Percentiles rank a stretch among this genome's conserved stretches.
These are phyloP conservation scores for Sitta carolinensis DNA, from an alignment of 2,797 vertebrate species.

Conservation along the genomic window DNA sequence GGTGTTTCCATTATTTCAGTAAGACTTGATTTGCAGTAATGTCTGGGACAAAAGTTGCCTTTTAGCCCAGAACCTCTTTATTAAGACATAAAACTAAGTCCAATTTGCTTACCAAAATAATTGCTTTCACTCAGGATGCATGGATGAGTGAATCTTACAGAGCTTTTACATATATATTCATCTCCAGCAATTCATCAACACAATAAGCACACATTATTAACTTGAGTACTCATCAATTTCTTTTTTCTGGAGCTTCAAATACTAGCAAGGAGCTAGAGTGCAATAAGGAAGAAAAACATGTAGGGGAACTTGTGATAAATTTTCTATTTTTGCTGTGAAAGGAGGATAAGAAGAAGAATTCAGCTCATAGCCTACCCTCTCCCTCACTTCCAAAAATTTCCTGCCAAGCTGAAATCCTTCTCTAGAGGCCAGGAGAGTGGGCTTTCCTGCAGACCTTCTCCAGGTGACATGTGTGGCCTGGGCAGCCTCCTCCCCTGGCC, in stretches of 20 bases:
- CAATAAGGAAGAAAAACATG: constrained; percentile 38
- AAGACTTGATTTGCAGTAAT: neutral
- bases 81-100: neutral
- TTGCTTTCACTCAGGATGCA: constrained; percentile 33
- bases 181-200: constrained; percentile 58
- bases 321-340: constrained; percentile 50
- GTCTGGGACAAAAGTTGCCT: neutral
- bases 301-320: constrained; percentile 36
- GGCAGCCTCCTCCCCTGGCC: neutral
- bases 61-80: neutral
- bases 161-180: constrained; percentile 50
- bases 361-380: neutral
- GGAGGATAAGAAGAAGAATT: neutral
- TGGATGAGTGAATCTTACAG: constrained; percentile 49
- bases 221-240: constrained; percentile 50
- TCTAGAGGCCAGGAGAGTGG: neutral
- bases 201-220: constrained; percentile 62
- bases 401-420: neutral
- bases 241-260: constrained; percentile 30
- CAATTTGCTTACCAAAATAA: constrained; percentile 31
- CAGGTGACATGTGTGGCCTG: neutral
- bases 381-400: neutral
- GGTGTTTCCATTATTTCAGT: neutral
- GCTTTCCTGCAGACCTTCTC: neutral
- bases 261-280: constrained; percentile 24